Percentiles rank a stretch among this genome's conserved stretches.
These are phyloP conservation scores for human (Homo sapiens) DNA, from an alignment of 2,113 vertebrate species.

Conservation along the genomic window GRCh38 chr9:37145501-37146000, in stretches of 20 bases:
- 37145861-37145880: conserved; percentile 1
- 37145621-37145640: conserved; percentile 41
- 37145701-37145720: conserved; percentile 36
- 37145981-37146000: conserved; percentile 13
- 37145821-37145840: conserved; percentile 21
- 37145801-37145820: conserved; percentile 41
- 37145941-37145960: not conserved
- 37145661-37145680: not conserved
- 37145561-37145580: conserved; percentile 24
- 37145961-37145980: conserved; percentile 45
- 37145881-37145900: conserved; percentile 51
- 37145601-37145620: conserved; percentile 32
- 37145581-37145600: conserved; percentile 40
- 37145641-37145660: conserved; percentile 33
- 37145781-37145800: conserved; percentile 24
- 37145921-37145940: not conserved
- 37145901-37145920: conserved; percentile 16
- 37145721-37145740: conserved; percentile 19
- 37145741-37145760: conserved; percentile 9
- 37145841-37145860: conserved; percentile 48
- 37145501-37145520: conserved; percentile 32
- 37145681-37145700: conserved; percentile 45
- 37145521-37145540: conserved; percentile 14
- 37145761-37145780: conserved; percentile 27
- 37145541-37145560: conserved; percentile 55